Evolutionary conservation across 2,797 vertebrate genomes (phyloP).

Genomic region (Synaphobranchus kaupii): DNA sequence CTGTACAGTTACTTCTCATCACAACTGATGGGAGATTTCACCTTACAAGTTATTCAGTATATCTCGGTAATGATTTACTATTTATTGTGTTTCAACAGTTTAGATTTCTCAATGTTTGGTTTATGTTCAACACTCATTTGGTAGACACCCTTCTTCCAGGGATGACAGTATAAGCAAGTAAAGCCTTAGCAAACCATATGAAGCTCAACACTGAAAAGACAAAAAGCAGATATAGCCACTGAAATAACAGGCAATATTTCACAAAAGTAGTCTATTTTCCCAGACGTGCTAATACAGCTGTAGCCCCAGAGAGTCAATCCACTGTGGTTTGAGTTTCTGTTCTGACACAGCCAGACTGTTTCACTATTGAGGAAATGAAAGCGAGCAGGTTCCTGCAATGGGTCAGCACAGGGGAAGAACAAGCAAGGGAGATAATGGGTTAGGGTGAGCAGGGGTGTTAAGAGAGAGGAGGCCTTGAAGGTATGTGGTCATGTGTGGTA

Average conservation of each 20-base stretch:
- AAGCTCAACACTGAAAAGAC: neutral
- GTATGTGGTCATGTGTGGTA: conserved; percentile 12
- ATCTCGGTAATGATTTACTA: neutral
- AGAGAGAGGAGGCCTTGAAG: neutral
- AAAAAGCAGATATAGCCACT: neutral
- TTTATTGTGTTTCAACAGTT: neutral
- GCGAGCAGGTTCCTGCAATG: neutral
- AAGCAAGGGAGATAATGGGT: conserved; percentile 33
- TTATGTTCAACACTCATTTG: neutral
- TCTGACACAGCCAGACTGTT: neutral
- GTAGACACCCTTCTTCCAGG: neutral
- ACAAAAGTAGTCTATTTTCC: neutral
- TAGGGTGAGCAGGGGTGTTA: neutral
- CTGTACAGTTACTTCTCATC: neutral
- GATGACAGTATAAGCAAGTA: neutral
- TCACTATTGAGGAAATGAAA: neutral
- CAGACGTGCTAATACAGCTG: neutral
- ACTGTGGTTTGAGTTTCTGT: neutral
- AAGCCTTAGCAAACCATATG: neutral
- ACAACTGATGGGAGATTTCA: neutral
- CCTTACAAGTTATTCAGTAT: neutral
- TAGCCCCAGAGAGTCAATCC: neutral
- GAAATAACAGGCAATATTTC: neutral
- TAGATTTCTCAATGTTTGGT: neutral
- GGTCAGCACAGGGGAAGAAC: neutral